Base-by-base conservation (phyloP, 2,113 vertebrate species). In the Hassar affinis region DNA sequence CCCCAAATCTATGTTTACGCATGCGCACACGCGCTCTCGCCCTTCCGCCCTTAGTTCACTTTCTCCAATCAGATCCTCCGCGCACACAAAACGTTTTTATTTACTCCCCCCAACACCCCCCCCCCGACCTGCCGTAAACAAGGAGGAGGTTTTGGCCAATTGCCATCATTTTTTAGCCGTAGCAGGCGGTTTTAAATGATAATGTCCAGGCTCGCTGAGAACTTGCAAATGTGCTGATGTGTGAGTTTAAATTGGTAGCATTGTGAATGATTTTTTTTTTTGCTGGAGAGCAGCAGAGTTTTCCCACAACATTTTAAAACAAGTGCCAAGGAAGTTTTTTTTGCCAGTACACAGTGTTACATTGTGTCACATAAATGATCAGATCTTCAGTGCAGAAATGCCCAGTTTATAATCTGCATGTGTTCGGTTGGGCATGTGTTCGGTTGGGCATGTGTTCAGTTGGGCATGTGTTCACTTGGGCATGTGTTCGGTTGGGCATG, bases 1-100 rank as follows among this genome's bases (percentile, higher is more conserved):
- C 91, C 92, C 88, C 88, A 93, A 92, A 59, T 94, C 94, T 93
- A 92, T 94, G 93, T 94, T 93, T 93, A 93, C 85, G 66, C 91
- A 89, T 89, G 83, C 89, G 84, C 88, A 85, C 88, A 57, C 90
- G 90, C 88, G 85, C 89, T 86, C 85, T 61, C 72, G 62, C 62
- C 57, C 83, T 81, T 64, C 81, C 83, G 81, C 80, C 81, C 92
- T 91, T 92, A 91, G 91, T 92, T 91, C 91, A 91, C 92, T 91
- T 92, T 79, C 83, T 91, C 90, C 85, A 85, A 93, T 93, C 93
- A 92, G 92, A 94, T 94, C 92, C 91, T 84, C 85, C 74, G 61
- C 86, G 89, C 90, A 91, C 91, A 92, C 90, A 89, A 92, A 90
- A 92, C 92, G 88, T 92, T 86, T 94, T 92, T 94, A 93, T 93